These are phyloP conservation scores for Esperia sulphurella DNA, from an alignment of 2,888 invertebrate genomes.

Conservation along the genomic window DNA sequence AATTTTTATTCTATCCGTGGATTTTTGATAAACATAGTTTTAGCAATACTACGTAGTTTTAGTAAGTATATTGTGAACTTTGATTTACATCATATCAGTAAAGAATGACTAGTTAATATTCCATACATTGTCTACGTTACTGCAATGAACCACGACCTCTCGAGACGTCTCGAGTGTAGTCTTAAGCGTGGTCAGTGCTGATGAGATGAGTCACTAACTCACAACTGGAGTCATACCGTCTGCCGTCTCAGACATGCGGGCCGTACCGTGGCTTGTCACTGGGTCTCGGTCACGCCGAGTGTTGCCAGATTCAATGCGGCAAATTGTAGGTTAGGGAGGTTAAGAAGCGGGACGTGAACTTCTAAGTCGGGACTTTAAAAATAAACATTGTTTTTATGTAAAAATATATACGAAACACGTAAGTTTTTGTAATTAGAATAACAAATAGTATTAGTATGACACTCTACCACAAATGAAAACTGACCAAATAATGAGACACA, in stretches of 20 bases:
- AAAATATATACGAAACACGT: no score
- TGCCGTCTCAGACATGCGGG: conserved; percentile 51
- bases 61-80: no score
- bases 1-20: no score
- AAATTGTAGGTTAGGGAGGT: background rate
- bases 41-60: no score
- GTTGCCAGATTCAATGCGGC: background rate
- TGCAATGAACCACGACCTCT: conserved; percentile 28
- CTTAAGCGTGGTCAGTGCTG: conserved; percentile 51
- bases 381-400: background rate
- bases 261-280: conserved; percentile 29
- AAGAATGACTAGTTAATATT: no score
- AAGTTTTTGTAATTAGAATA: no score
- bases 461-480: no score
- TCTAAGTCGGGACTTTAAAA: background rate
- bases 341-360: background rate
- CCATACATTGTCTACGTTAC: background rate
- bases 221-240: conserved; percentile 54
- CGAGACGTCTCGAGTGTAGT: conserved; percentile 36
- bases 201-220: conserved; percentile 19
- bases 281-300: conserved; percentile 7
- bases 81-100: no score
- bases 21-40: no score
- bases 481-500: no score
- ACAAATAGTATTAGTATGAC: no score